phyloP scores from a whole-genome alignment of 1,140 invertebrate species.

The Patella vulgata region DNA sequence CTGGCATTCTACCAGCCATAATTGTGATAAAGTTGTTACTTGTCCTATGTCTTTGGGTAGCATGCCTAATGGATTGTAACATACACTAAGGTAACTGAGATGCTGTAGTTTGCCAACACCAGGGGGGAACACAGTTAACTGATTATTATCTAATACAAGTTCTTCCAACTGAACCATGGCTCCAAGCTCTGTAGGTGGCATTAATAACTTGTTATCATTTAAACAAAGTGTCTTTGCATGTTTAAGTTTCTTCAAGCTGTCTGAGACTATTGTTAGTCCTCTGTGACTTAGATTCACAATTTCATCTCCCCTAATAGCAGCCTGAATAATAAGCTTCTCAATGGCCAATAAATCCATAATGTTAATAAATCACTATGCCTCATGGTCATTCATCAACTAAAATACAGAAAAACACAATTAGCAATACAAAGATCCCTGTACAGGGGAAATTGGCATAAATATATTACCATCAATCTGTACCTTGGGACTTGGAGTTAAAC shows the following conservation, averaged over 20 bases:
- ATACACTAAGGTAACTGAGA: constrained; percentile 54
- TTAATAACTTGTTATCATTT: constrained; percentile 58
- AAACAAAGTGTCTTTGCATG: constrained; percentile 41
- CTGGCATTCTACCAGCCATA: constrained; percentile 57
- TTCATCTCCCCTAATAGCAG: constrained; percentile 25
- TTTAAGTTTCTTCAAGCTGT: constrained; percentile 37
- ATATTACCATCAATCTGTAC: too few relatives aligned
- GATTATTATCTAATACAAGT: constrained; percentile 59
- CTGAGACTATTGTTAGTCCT: constrained; percentile 46
- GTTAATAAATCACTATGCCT: too few relatives aligned
- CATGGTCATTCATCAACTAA: too few relatives aligned
- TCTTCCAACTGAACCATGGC: constrained; percentile 47
- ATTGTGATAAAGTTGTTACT: constrained; percentile 40
- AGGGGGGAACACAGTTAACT: constrained; percentile 56
- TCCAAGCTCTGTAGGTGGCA: constrained; percentile 58
- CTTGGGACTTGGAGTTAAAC: too few relatives aligned
- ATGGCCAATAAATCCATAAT: constrained; percentile 46
- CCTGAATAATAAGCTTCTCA: constrained; percentile 46
- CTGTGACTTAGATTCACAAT: constrained; percentile 54
- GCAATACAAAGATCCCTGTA: too few relatives aligned
- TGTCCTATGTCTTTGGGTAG: constrained; percentile 51
- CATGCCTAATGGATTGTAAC: constrained; percentile 52
- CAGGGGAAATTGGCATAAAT: too few relatives aligned
- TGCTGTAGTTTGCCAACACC: constrained; percentile 47
- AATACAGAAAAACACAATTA: too few relatives aligned